Evolutionary conservation across 2,797 vertebrate species (phyloP), one percentile per base, ranked within the genome.

Genomic region (Prunella strophiata): DNA sequence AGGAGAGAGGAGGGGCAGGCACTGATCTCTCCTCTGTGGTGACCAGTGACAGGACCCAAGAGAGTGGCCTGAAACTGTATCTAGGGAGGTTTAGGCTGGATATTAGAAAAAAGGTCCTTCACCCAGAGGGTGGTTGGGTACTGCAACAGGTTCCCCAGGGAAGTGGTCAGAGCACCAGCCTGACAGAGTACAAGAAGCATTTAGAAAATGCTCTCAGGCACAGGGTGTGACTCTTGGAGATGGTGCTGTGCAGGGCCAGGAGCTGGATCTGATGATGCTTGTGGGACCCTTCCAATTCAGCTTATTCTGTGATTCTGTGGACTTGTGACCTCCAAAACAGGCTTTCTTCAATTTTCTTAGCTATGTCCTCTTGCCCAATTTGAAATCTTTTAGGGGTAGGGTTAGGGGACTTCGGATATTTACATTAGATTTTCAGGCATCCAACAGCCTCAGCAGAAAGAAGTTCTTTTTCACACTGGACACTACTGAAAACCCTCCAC

Each of bases 31-130:
- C 0, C 27, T 45, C 57, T 54, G 27, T n/a, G 27, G 10, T 25
- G 15, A 14, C 9, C 50, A 65, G 29, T 25, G 42, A 48, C 20
- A 42, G 30, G 6, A 74, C 17, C 5, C 0, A 0, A 25, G 25
- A 38, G 9, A 65, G 18, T 26, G 26, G 20, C 11, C 34, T 1
- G 1, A 34, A 66, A 19, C 2, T 26, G 4, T 66, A 19, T 21
- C 59, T 50, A 17, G 20, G 20, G 21, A 43, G 11, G 21, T 26
- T 74, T 36, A 36, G 11, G 7, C 4, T 84, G 22, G 17, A 4
- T 51, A 36, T 32, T 32, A 75, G 32, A 18, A 66, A 43, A 52
- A 25, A 7, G 1, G 3, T 27, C 43, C 26, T 32, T 66, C 26
- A 14, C 21, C 4, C 26, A 84, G 13, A 65, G 34, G 9, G 13